These are phyloP conservation scores for Platycercus adscitus DNA, from an alignment of 2,113 vertebrate species.

Conservation along the genomic window DNA sequence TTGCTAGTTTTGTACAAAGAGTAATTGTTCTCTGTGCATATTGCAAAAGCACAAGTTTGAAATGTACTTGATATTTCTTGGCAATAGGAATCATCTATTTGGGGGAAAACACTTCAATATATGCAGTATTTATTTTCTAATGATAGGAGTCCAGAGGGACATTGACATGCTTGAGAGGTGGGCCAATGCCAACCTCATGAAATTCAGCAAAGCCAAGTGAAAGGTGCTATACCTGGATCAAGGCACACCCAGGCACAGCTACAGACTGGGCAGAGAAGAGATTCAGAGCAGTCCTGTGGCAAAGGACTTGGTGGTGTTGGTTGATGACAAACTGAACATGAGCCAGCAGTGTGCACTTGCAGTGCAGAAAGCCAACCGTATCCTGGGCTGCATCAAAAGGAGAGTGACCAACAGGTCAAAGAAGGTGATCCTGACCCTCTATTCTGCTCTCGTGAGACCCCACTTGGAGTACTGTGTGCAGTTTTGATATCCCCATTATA, in stretches of 20 bases:
- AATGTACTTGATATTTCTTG: not conserved
- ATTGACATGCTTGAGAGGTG: not conserved
- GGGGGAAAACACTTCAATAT: not conserved
- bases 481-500: not conserved
- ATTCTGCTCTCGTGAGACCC: too few species aligned
- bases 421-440: too few species aligned
- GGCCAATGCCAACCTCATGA: not conserved
- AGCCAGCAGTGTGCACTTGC: too few species aligned
- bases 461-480: too few species aligned
- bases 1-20: slow-evolving; percentile 55
- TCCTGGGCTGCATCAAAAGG: too few species aligned
- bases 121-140: not conserved
- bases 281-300: not conserved
- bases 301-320: not conserved
- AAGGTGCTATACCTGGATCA: not conserved
- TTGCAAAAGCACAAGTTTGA: not conserved
- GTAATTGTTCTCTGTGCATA: not conserved
- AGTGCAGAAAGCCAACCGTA: too few species aligned
- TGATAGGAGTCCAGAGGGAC: not conserved
- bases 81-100: not conserved
- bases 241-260: not conserved
- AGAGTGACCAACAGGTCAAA: too few species aligned
- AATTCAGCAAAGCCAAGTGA: not conserved
- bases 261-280: not conserved
- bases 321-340: too few species aligned